Base-by-base conservation (phyloP, 2,113 vertebrate genomes). In the Fregata magnificens region DNA sequence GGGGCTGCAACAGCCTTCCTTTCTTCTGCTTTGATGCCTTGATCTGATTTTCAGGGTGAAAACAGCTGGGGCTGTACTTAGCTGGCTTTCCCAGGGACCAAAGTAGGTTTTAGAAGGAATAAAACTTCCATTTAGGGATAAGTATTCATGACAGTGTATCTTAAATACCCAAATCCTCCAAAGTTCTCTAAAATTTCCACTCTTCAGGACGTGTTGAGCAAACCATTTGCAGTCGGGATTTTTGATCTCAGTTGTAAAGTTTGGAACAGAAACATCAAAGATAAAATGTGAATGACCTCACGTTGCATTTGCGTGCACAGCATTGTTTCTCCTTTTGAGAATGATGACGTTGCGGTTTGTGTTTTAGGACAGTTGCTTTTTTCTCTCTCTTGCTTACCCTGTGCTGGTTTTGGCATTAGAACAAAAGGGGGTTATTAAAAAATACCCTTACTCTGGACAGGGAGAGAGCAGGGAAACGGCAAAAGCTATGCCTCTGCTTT, bases 141-240 rank as follows among this genome's bases (percentile, higher is more conserved):
- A 45, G 42, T 67, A 71, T 74, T 63, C 16, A 9, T 3, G 5
- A 21, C 34, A 36, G 36, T 2, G 2, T 17, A 25, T 5, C 79
- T 80, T 17, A 9, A 67, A 71, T 42, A 20, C 62, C 7, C 22
- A 12, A 82, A 72, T 32, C 79, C 61, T 86, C 58, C 12, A 2
- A 80, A 93, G 21, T 34, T 59, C 79, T 36, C 22, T 4, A 40
- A 7, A 2, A 36, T 80, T 44, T 52, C 50, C 19, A 52, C 25
- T 50, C 40, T 47, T 16, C 7, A 4, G 38, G 49, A 10, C 0
- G 4, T 3, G 38, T 34, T 13, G 76, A 81, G 53, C 20, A 56
- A 63, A 92, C 25, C 5, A 1, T 28, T 63, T 0, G 0, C 26
- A 2, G 61, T 3, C 0, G 1, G 69, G 45, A 4, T 42, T 22